Evolutionary conservation across 1,140 invertebrate species (phyloP).

Genomic region (Achroia grisella): DNA sequence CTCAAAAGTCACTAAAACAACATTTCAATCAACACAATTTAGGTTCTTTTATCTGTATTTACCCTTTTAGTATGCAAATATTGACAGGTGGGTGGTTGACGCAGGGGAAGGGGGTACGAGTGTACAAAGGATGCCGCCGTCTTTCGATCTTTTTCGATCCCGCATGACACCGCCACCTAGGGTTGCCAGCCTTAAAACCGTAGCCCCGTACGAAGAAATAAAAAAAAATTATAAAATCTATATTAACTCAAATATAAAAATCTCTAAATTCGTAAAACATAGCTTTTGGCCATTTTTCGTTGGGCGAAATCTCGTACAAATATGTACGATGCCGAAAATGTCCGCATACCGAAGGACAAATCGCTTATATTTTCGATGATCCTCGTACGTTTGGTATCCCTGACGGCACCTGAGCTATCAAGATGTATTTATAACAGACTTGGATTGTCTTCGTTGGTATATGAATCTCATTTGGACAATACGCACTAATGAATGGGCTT

Average conservation of each 20-base stretch:
- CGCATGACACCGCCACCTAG: constrained; percentile 8
- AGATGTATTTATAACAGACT: constrained; percentile 1
- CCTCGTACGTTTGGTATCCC: too few relatives aligned
- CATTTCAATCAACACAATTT: constrained; percentile 14
- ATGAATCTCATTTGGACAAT: background rate
- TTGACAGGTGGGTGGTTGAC: constrained; percentile 9
- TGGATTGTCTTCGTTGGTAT: background rate
- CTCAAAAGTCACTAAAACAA: constrained; percentile 3
- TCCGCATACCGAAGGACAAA: too few relatives aligned
- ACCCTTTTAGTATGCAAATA: constrained; percentile 28
- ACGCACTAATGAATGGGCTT: background rate
- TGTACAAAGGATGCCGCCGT: constrained; percentile 16
- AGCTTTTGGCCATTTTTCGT: too few relatives aligned
- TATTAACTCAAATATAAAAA: too few relatives aligned
- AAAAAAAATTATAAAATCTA: too few relatives aligned
- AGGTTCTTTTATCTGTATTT: constrained; percentile 18
- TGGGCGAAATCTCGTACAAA: too few relatives aligned
- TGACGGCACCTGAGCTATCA: constrained; percentile 2
- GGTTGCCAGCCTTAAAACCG: too few relatives aligned
- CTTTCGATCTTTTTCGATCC: too few relatives aligned
- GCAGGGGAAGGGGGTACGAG: constrained; percentile 1
- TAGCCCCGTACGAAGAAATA: too few relatives aligned
- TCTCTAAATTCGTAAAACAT: too few relatives aligned
- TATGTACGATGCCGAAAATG: too few relatives aligned
- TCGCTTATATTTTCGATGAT: too few relatives aligned